Conservation (phyloP, 2,113 vertebrate genomes). For the Calonectris borealis region DNA sequence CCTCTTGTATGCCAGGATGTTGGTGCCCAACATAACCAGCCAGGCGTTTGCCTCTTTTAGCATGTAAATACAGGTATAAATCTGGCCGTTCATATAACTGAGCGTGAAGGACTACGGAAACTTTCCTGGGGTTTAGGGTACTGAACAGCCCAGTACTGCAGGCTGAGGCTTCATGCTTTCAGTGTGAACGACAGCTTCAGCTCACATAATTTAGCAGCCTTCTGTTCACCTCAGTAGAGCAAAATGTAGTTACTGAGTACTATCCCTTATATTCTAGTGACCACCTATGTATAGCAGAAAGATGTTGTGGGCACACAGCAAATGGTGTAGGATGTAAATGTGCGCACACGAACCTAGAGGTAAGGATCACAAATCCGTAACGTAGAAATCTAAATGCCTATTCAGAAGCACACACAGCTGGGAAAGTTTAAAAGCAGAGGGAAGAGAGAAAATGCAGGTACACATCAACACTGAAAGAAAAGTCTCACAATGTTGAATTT, state of each 20-base stretch:
- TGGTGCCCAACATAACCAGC: not conserved
- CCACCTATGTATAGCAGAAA: not conserved
- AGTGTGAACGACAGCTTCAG: accelerated
- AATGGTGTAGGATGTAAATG: not conserved
- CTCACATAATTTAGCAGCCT: not conserved
- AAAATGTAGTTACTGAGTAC: not conserved
- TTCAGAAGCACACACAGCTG: not conserved
- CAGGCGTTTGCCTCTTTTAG: accelerated
- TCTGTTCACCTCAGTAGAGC: not conserved
- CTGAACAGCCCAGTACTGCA: not conserved
- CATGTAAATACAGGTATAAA: not conserved
- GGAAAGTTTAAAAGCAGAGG: not conserved
- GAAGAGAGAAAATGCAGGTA: not conserved
- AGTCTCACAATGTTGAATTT: not conserved
- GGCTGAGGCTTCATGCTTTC: not conserved
- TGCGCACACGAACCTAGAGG: not conserved
- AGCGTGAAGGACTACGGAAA: not conserved
- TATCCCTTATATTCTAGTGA: not conserved
- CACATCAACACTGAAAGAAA: not conserved
- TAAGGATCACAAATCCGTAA: not conserved
- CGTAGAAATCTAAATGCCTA: not conserved
- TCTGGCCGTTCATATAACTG: not conserved
- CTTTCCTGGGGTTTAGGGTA: not conserved
- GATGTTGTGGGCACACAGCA: not conserved
- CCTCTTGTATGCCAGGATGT: accelerated